Evolutionary conservation across 2,888 invertebrate species (phyloP).

Genomic region (Parthenolecanium corni): DNA sequence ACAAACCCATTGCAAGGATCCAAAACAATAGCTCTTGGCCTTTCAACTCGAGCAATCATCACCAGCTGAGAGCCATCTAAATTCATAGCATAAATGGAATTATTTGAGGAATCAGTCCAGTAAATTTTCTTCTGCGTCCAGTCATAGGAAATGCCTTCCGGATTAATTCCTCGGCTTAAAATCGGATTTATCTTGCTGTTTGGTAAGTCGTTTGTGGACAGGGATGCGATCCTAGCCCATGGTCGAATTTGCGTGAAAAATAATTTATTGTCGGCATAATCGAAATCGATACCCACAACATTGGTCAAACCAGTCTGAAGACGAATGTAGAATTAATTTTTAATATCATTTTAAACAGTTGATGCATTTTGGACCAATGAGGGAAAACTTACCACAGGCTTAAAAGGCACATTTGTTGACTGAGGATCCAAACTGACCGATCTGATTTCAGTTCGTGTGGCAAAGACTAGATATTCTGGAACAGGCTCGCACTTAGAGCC

Average conservation of each 20-base stretch:
- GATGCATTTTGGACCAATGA: no score
- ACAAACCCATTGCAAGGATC: slow-evolving; percentile 82
- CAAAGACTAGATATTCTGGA: slow-evolving; percentile 82
- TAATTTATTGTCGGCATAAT: slow-evolving; percentile 73
- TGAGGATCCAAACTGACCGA: slow-evolving; percentile 78
- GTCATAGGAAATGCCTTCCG: slow-evolving; percentile 89
- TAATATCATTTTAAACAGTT: background rate
- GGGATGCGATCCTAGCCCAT: slow-evolving; percentile 75
- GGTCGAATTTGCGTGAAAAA: slow-evolving; percentile 90
- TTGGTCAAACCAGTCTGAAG: slow-evolving; percentile 63
- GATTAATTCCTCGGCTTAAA: slow-evolving; percentile 69
- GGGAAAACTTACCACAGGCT: slow-evolving; percentile 47
- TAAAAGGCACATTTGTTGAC: slow-evolving; percentile 70
- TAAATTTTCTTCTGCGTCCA: slow-evolving; percentile 97
- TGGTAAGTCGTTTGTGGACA: slow-evolving; percentile 59
- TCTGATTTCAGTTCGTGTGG: slow-evolving; percentile 85
- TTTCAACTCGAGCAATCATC: slow-evolving; percentile 84
- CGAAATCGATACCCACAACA: slow-evolving; percentile 91
- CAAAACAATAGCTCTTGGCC: slow-evolving; percentile 87
- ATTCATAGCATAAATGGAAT: slow-evolving; percentile 90
- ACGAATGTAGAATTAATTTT: slow-evolving; percentile 4
- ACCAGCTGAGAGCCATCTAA: slow-evolving; percentile 73
- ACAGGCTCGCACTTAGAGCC: slow-evolving; percentile 67
- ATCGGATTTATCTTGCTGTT: slow-evolving; percentile 52
- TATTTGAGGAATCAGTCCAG: slow-evolving; percentile 93